Conservation (phyloP, 2,888 invertebrate genomes). For the Andrena dorsata region DNA sequence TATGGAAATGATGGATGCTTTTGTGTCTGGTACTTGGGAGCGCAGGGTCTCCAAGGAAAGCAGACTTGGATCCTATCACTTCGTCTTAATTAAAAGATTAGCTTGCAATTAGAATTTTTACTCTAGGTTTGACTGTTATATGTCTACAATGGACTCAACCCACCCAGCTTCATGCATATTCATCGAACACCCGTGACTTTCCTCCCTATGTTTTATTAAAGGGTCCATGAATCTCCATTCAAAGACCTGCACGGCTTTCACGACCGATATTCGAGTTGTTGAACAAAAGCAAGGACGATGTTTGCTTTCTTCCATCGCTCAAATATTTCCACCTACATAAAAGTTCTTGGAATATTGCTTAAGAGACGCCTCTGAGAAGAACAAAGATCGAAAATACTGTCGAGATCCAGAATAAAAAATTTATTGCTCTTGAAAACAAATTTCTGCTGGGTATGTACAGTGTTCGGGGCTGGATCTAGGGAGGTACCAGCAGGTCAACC, state of each 20-base stretch:
- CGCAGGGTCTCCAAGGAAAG: too few relatives aligned
- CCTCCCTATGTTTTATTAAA: slow-evolving; percentile 43
- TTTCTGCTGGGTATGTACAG: too few relatives aligned
- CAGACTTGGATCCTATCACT: not conserved
- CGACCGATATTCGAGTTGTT: not conserved
- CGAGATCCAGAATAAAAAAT: not conserved
- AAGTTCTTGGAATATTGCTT: too few relatives aligned
- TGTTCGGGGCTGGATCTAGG: too few relatives aligned
- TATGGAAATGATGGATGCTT: too few relatives aligned
- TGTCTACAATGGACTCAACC: slow-evolving; percentile 6
- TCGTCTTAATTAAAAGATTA: slow-evolving; percentile 2
- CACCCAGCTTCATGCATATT: slow-evolving; percentile 33
- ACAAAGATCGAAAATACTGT: not conserved
- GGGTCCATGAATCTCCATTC: slow-evolving; percentile 20
- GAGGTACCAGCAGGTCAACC: too few relatives aligned
- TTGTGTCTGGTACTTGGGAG: too few relatives aligned
- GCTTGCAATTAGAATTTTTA: not conserved
- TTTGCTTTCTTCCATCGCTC: not conserved
- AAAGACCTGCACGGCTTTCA: not conserved
- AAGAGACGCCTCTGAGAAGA: not conserved
- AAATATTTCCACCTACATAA: not conserved
- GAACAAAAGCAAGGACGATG: not conserved
- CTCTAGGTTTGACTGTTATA: not conserved
- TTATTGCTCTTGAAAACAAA: not conserved
- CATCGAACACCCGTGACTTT: slow-evolving; percentile 23